Evolutionary conservation across 2,797 vertebrate genomes (phyloP).

Genomic region (Brachyrhaphis roseni): DNA sequence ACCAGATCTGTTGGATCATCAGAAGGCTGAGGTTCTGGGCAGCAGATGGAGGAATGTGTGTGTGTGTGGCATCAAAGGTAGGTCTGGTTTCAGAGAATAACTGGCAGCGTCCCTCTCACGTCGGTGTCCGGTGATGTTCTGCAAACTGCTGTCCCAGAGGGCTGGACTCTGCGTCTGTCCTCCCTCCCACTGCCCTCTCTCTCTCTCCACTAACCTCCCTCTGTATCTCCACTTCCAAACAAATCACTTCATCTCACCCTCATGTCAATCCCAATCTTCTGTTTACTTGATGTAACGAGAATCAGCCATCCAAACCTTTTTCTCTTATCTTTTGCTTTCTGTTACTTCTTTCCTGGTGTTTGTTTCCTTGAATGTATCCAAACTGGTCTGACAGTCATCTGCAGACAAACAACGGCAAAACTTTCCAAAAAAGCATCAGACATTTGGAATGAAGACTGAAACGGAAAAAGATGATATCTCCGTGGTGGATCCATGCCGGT

Average conservation of each 20-base stretch:
- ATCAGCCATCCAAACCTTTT: conserved; percentile 24
- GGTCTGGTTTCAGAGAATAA: conserved; percentile 70
- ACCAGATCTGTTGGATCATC: conserved; percentile 31
- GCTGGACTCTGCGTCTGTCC: conserved; percentile 68
- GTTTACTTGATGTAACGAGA: conserved; percentile 21
- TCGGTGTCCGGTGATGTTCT: conserved; percentile 69
- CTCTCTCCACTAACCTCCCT: conserved; percentile 26
- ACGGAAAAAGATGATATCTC: conserved; percentile 25
- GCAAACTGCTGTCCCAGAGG: conserved; percentile 67
- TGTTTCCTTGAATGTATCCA: conserved; percentile 18
- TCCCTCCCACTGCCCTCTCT: conserved; percentile 59
- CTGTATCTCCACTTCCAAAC: conserved; percentile 38
- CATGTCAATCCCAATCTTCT: conserved; percentile 34
- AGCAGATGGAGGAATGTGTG: conserved; percentile 66
- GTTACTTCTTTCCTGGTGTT: conserved; percentile 28
- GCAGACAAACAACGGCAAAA: conserved; percentile 26
- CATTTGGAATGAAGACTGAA: background rate
- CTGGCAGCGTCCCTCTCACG: conserved; percentile 64
- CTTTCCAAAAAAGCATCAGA: conserved; percentile 13
- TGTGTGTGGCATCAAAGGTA: conserved; percentile 61
- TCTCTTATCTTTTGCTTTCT: conserved; percentile 7
- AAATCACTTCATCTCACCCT: conserved; percentile 55
- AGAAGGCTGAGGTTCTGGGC: conserved; percentile 52
- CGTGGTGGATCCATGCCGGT: conserved; percentile 27
- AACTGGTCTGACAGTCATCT: conserved; percentile 37